Evolutionary conservation across 30 jellyfish, hydroid and myxozoan species (phyloP).

Genomic region (Catostylus mosaicus): DNA sequence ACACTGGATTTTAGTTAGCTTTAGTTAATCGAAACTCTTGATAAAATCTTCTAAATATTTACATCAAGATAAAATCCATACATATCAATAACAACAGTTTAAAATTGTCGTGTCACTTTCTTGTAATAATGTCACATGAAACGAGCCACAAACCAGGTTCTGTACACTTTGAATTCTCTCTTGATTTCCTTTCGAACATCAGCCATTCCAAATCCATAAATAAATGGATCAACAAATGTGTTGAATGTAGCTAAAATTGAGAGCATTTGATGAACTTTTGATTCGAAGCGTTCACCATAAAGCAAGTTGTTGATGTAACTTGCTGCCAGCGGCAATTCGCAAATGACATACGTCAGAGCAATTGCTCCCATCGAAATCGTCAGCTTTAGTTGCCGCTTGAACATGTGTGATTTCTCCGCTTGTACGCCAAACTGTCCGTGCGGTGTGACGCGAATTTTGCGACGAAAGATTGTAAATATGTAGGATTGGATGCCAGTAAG

Average conservation of each 20-base stretch:
- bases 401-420: not conserved
- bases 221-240: not conserved
- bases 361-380: not conserved
- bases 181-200: not conserved
- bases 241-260: not conserved
- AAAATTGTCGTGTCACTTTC: too few relatives aligned
- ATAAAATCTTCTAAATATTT: too few relatives aligned
- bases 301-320: not conserved
- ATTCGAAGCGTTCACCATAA: not conserved
- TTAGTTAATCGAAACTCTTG: too few relatives aligned
- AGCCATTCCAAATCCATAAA: too few relatives aligned
- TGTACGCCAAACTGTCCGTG: not conserved
- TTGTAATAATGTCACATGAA: too few relatives aligned
- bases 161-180: too few relatives aligned
- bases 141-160: too few relatives aligned
- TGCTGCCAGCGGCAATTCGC: not conserved
- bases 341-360: not conserved
- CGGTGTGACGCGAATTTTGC: conserved; percentile 1
- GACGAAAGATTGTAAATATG: not conserved
- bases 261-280: not conserved
- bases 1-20: too few relatives aligned
- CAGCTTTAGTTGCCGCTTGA: conserved; percentile 1
- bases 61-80: too few relatives aligned
- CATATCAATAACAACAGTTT: too few relatives aligned
- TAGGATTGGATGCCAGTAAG: not conserved